Conservation (phyloP, 2,113 vertebrate genomes). For the Chrysemys picta region DNA sequence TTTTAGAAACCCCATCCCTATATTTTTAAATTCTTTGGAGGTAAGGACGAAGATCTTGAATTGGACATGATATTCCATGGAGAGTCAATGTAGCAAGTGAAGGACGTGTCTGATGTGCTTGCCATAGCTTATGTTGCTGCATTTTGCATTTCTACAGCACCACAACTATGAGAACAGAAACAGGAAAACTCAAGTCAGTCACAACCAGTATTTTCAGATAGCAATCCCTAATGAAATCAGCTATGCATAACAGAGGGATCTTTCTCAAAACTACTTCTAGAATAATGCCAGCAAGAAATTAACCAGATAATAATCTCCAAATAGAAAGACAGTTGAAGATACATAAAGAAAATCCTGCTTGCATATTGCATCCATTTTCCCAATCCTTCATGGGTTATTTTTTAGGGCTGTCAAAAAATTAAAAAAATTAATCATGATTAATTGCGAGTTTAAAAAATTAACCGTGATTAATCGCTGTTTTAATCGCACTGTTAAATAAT, state of each 20-base stretch:
- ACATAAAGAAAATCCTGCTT: not conserved
- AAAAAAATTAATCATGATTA: too few species aligned
- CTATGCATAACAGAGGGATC: not conserved
- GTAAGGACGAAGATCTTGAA: not conserved
- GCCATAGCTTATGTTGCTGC: too few species aligned
- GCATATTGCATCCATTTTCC: not conserved
- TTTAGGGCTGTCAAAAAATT: not conserved
- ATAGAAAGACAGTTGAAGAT: not conserved
- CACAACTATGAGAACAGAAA: not conserved
- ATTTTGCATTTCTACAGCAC: not conserved
- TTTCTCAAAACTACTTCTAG: constrained; percentile 17
- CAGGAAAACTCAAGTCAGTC: not conserved
- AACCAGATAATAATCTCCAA: constrained; percentile 16
- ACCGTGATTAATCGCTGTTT: too few species aligned
- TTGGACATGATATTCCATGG: not conserved
- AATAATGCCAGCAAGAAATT: constrained; percentile 14
- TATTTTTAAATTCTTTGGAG: not conserved
- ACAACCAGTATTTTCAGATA: not conserved
- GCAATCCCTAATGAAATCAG: constrained; percentile 25
- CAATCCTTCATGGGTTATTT: not conserved
- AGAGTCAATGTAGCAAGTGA: not conserved
- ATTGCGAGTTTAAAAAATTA: too few species aligned
- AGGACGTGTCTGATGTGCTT: not conserved
- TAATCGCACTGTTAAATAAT: too few species aligned
- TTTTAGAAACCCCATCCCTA: not conserved